Evolutionary conservation across 2,888 invertebrate genomes (phyloP).

Genomic region (Nycteola revayana): DNA sequence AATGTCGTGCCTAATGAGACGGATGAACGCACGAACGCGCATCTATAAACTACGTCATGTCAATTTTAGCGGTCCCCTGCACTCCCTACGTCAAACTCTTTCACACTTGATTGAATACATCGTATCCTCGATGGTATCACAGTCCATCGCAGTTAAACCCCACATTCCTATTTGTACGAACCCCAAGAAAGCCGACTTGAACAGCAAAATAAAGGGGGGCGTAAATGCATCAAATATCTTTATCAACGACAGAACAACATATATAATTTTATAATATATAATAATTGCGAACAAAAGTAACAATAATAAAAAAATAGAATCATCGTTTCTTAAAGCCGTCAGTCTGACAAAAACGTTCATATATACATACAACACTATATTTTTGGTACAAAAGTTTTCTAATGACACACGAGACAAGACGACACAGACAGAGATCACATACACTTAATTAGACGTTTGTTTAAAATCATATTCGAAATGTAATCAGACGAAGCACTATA

Average conservation of each 20-base stretch:
- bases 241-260: conserved; percentile 27
- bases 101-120: conserved; percentile 7
- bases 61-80: background rate
- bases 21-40: background rate
- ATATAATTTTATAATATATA: conserved; percentile 9
- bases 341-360: conserved; percentile 28
- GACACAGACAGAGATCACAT: conserved; percentile 32
- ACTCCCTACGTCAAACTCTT: conserved; percentile 1
- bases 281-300: conserved; percentile 24
- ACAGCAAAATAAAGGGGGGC: conserved; percentile 1
- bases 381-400: conserved; percentile 25
- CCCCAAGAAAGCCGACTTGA: background rate
- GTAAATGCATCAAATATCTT: background rate
- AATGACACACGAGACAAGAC: conserved; percentile 30
- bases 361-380: conserved; percentile 19
- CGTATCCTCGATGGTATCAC: conserved; percentile 2
- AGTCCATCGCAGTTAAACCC: conserved; percentile 9
- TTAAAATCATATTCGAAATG: too few relatives aligned
- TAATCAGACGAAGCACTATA: too few relatives aligned
- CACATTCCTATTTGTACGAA: conserved; percentile 2
- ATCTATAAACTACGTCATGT: conserved; percentile 1
- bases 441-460: conserved; percentile 24
- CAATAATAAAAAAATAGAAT: conserved; percentile 26
- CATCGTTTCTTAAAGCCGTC: conserved; percentile 23
- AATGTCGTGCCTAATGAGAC: background rate